A percentile compares a stretch with the other conserved stretches of the same genome.
phyloP scores from a whole-genome alignment of 1,140 invertebrate species.

The Dreissena polymorpha region DNA sequence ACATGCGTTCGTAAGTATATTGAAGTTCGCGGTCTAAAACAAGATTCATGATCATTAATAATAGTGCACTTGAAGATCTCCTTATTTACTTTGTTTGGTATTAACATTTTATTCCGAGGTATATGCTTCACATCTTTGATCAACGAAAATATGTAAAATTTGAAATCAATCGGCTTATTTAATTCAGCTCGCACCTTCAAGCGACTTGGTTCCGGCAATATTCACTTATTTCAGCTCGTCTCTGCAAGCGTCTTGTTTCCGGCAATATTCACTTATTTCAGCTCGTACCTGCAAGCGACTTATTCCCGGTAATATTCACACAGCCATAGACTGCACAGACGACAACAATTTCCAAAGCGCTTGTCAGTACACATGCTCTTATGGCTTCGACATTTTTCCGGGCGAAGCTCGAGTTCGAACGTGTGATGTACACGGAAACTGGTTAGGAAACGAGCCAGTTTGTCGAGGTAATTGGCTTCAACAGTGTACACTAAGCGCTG shows the following conservation, averaged over 20 bases:
- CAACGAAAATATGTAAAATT: too few relatives aligned
- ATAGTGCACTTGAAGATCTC: too few relatives aligned
- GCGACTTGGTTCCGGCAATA: not conserved
- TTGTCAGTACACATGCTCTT: slow-evolving; percentile 12
- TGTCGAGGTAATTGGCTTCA: slow-evolving; percentile 14
- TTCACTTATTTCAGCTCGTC: not conserved
- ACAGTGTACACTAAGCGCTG: too few relatives aligned
- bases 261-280: not conserved
- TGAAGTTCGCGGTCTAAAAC: not conserved
- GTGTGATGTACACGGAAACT: slow-evolving; percentile 5
- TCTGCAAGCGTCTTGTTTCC: too few relatives aligned
- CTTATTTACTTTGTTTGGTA: too few relatives aligned
- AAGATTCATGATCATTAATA: slow-evolving; percentile 9
- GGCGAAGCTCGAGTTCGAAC: slow-evolving; percentile 14
- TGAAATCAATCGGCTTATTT: too few relatives aligned
- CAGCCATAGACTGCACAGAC: slow-evolving; percentile 19
- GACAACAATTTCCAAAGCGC: slow-evolving; percentile 14
- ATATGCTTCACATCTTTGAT: too few relatives aligned
- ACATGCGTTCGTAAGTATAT: slow-evolving; percentile 16
- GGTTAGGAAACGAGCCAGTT: not conserved
- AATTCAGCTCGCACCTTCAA: not conserved
- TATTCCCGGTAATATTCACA: not conserved
- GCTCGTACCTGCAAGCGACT: not conserved
- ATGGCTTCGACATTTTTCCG: slow-evolving; percentile 14
- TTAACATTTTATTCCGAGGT: too few relatives aligned